Conservation (phyloP, 2,113 vertebrate species). For the Pseudorhombus dupliciocellatus region DNA sequence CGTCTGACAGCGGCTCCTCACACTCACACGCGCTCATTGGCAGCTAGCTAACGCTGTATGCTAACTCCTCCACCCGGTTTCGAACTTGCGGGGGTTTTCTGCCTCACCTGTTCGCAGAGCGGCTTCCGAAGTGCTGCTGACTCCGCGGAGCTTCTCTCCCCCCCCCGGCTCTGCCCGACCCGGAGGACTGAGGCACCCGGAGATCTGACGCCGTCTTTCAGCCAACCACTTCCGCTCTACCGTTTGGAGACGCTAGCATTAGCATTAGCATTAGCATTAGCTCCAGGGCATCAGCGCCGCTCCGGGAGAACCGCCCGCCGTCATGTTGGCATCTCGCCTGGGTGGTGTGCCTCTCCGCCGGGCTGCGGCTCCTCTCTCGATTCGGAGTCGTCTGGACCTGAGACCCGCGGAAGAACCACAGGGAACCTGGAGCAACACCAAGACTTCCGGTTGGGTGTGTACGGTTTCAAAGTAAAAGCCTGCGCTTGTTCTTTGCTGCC, state of each 20-base stretch:
- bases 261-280: no score
- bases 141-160: neutral
- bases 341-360: no score
- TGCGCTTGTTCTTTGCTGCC: no score
- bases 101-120: constrained; percentile 30
- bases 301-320: no score
- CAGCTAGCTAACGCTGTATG: constrained; percentile 20
- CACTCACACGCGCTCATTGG: no score
- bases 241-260: neutral
- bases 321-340: neutral
- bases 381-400: neutral
- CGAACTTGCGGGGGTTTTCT: neutral
- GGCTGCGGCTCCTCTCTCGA: neutral
- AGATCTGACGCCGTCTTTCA: neutral
- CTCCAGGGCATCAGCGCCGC: neutral
- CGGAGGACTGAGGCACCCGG: neutral
- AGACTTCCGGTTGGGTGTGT: constrained; percentile 40
- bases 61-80: neutral
- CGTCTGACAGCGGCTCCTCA: no score
- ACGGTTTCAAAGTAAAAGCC: neutral
- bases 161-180: neutral
- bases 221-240: constrained; percentile 34
- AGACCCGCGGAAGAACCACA: neutral
- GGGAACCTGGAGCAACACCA: neutral
- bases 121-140: neutral